Evolutionary conservation across 1,140 invertebrate species (phyloP).

Genomic region (Cotesia vestalis): DNA sequence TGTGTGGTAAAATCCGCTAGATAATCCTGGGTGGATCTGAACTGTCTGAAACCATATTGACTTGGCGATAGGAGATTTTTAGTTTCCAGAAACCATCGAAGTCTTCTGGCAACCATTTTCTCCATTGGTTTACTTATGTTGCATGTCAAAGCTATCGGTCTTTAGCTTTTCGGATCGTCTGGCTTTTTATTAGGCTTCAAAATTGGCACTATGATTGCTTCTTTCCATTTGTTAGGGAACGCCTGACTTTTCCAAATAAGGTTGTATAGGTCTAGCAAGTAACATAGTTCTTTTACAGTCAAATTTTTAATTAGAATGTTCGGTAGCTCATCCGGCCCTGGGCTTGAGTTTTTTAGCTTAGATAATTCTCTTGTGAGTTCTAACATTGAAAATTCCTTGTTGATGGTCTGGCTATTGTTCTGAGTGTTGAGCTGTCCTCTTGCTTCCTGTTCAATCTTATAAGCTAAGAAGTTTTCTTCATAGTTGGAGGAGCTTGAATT

Average conservation of each 20-base stretch:
- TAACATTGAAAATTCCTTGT: not conserved
- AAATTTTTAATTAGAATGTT: slow-evolving; percentile 30
- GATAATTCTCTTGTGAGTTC: not conserved
- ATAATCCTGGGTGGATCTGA: slow-evolving; percentile 8
- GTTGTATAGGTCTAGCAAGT: slow-evolving; percentile 23
- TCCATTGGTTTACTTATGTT: slow-evolving; percentile 25
- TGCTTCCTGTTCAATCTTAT: not conserved
- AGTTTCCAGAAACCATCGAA: slow-evolving; percentile 1
- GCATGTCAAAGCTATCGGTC: slow-evolving; percentile 19
- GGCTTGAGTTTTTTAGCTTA: slow-evolving; percentile 19
- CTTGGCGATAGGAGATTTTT: not conserved
- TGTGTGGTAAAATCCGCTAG: not conserved
- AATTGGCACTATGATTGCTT: slow-evolving; percentile 8
- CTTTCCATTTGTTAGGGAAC: slow-evolving; percentile 15
- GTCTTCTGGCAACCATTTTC: slow-evolving; percentile 23
- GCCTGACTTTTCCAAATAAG: slow-evolving; percentile 6
- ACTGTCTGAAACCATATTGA: slow-evolving; percentile 25
- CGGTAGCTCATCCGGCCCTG: slow-evolving; percentile 29
- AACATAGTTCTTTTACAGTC: not conserved
- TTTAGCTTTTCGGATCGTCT: slow-evolving; percentile 5
- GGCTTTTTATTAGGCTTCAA: slow-evolving; percentile 15
- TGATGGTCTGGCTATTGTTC: not conserved
- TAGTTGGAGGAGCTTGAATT: slow-evolving; percentile 1
- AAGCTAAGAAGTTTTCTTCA: not conserved
- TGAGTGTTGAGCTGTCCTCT: not conserved